Evolutionary conservation across 2,113 vertebrate genomes (phyloP).

Genomic region (Eubucco bourcierii): DNA sequence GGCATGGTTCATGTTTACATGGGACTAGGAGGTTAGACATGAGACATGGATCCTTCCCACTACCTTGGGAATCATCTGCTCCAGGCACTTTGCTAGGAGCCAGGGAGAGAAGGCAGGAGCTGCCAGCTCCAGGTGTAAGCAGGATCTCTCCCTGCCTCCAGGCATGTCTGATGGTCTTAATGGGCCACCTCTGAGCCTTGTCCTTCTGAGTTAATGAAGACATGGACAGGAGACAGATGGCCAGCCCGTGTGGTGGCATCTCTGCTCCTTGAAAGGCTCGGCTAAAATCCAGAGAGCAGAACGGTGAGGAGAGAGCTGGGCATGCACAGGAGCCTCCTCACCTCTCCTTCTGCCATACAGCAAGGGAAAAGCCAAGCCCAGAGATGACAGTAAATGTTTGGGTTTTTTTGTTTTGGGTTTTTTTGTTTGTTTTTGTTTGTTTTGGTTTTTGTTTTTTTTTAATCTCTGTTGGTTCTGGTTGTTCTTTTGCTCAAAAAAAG

Average conservation of each 20-base stretch:
- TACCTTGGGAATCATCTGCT: not conserved
- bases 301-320: rapidly evolving
- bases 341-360: not conserved
- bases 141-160: not conserved
- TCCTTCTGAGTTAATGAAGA: not conserved
- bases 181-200: not conserved
- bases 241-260: not conserved
- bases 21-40: not conserved
- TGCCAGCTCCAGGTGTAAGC: not conserved
- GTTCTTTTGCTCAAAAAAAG: conserved; percentile 51
- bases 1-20: not conserved
- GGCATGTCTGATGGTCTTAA: not conserved
- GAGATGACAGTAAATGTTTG: conserved; percentile 4
- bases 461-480: conserved; percentile 22
- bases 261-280: not conserved
- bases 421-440: not conserved
- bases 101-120: not conserved
- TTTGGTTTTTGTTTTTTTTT: not conserved
- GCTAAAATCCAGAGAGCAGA: not conserved
- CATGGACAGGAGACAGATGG: not conserved
- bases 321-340: rapidly evolving
- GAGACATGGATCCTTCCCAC: not conserved
- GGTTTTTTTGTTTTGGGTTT: not conserved
- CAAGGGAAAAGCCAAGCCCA: not conserved
- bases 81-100: not conserved